Base-by-base conservation (phyloP, 2,797 vertebrate species). In the Cephalopachus bancanus region DNA sequence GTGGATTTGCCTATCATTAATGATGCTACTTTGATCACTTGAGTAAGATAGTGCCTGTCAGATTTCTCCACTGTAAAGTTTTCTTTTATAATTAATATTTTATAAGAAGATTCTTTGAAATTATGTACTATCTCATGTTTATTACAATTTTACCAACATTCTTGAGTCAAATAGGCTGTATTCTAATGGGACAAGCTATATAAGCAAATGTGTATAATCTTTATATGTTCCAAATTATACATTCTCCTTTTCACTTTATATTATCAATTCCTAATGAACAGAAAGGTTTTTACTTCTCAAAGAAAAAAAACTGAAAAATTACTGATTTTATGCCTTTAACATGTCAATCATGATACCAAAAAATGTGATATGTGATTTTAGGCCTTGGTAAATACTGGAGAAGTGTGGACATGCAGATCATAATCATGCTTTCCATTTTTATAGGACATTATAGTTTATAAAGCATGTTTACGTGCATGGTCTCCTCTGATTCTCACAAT, bases 181-280 rank as follows among this genome's bases (percentile, higher is more conserved):
- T 81, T 64, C 49, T 80, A 59, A 79, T 79, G 20, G 53, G 11
- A n/a, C 22, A 62, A 87, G 62, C 30, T 53, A 30, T 71, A 19
- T 80, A 87, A 22, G 14, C 28, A 53, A 79, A 81, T 81, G 44
- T 87, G 19, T 44, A 6, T 88, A 74, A 26, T n/a, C 44, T 74
- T 88, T 44, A 9, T 24, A 20, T 49, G 49, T 88, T 93, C 51
- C 79, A 93, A 37, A 87, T 85, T 72, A 24, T 16, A 10, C 57
- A n/a, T n/a, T 88, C 15, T 57, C 62, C 37, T 88, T 93, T 93
- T 88, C 49, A 55, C 26, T 74, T 88, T n/a, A n/a, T 81, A 55
- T 9, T 28, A 80, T 80, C 53, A 64, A 9, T 65, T 84, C 57
- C 26, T 92, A 69, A 60, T 15, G 28, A 71, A 88, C 67, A 30